Evolutionary conservation across 2,113 vertebrate genomes (phyloP).

Genomic region (Eudyptes chrysolophus): DNA sequence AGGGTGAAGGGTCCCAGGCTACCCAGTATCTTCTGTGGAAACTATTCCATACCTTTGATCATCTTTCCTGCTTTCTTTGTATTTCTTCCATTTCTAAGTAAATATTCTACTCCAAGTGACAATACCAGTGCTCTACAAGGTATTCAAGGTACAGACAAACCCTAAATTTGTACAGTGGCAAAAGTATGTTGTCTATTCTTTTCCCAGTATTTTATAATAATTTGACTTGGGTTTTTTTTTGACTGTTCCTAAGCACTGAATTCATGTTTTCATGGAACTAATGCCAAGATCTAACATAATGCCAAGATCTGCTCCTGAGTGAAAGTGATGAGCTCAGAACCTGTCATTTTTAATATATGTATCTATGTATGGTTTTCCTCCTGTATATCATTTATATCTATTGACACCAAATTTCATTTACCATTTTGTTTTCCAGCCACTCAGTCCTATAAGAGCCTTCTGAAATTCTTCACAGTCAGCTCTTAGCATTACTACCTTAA

Average conservation of each 20-base stretch:
- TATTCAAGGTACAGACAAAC: neutral
- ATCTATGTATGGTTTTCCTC: neutral
- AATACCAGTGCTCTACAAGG: neutral
- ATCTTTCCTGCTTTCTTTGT: neutral
- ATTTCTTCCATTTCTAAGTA: neutral
- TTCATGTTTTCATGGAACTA: neutral
- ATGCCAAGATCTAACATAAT: neutral
- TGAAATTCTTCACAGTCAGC: neutral
- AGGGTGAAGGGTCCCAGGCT: neutral
- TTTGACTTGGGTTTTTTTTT: neutral
- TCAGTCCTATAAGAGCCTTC: neutral
- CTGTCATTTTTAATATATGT: neutral
- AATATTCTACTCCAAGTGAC: neutral
- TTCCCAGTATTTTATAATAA: neutral
- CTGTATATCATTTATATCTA: neutral
- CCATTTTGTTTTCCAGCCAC: neutral
- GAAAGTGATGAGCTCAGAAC: neutral
- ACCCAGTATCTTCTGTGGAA: neutral
- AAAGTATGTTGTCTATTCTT: neutral
- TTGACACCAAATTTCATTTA: neutral
- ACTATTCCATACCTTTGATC: neutral
- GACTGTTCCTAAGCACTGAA: neutral
- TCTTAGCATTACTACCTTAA: neutral
- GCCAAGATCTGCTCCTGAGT: neutral
- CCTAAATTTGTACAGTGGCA: neutral